These are phyloP conservation scores for Platerodrilus igneus DNA, from an alignment of 2,888 invertebrate species.

Conservation along the genomic window DNA sequence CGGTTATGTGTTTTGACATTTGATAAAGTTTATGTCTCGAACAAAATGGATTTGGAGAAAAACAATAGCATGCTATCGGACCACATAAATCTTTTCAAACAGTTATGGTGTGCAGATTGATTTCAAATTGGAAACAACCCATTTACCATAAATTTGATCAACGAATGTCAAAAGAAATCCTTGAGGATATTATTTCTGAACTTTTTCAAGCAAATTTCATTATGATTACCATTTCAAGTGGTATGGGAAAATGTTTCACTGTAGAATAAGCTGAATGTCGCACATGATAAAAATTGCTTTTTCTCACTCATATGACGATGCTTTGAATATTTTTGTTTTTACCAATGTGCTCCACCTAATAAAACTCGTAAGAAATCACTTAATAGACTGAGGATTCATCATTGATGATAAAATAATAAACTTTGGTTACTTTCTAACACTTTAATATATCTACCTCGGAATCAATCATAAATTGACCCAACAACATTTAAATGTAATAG, in stretches of 20 bases:
- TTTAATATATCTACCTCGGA: too few species aligned
- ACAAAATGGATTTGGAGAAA: conserved; percentile 28
- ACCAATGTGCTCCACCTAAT: conserved; percentile 24
- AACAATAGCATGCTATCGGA: conserved; percentile 26
- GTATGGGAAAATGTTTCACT: conserved; percentile 19
- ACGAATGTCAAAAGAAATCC: conserved; percentile 8
- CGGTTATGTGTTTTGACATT: conserved; percentile 25
- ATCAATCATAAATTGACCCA: conserved; percentile 22
- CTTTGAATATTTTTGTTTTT: conserved; percentile 22
- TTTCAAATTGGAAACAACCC: conserved; percentile 29
- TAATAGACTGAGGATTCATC: conserved; percentile 11
- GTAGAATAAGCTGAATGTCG: conserved; percentile 17
- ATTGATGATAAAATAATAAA: conserved; percentile 4
- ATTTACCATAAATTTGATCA: conserved; percentile 9
- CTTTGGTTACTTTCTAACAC: too few species aligned
- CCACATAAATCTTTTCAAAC: conserved; percentile 30
- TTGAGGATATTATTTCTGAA: conserved; percentile 10
- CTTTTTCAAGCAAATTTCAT: conserved; percentile 12
- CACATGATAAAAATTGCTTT: conserved; percentile 20
- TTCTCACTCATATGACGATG: conserved; percentile 18
- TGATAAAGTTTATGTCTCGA: conserved; percentile 31
- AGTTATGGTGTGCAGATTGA: conserved; percentile 26
- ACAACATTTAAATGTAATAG: conserved; percentile 22
- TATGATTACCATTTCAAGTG: conserved; percentile 15
- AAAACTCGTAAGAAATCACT: conserved; percentile 13